A percentile compares a stretch with the other conserved stretches of the same genome.
These are phyloP conservation scores for Echinometra lucunter DNA, from an alignment of 53 echinoderm and acorn worm genomes.

Conservation along the genomic window DNA sequence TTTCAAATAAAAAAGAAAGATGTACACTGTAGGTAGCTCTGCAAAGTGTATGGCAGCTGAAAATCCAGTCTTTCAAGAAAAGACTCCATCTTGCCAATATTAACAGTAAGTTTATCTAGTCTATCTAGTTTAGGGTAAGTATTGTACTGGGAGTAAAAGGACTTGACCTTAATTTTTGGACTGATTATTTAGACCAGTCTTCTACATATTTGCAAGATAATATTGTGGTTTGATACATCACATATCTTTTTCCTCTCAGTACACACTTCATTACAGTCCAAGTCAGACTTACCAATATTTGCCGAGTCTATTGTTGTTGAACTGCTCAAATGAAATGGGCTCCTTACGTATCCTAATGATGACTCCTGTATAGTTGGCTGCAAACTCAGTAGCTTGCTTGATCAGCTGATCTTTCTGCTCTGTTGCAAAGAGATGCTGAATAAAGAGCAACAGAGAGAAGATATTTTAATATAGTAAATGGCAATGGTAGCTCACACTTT, in stretches of 20 bases:
- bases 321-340: slow-evolving; percentile 89
- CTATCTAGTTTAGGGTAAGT: no score
- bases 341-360: slow-evolving; percentile 89
- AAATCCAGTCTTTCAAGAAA: no score
- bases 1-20: no score
- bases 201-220: no score
- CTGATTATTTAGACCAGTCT: no score
- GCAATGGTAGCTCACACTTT: no score
- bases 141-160: background rate
- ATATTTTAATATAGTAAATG: no score
- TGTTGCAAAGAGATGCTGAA: slow-evolving; percentile 95
- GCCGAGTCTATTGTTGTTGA: slow-evolving; percentile 88
- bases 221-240: no score
- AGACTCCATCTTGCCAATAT: no score
- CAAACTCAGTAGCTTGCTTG: slow-evolving; percentile 86
- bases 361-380: slow-evolving; percentile 80
- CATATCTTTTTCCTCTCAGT: background rate
- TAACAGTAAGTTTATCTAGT: no score
- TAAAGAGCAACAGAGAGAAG: background rate
- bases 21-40: no score
- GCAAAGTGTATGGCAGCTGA: no score
- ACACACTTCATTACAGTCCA: background rate
- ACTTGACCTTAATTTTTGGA: background rate
- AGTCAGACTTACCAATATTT: slow-evolving; percentile 85
- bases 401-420: slow-evolving; percentile 90